Percentiles rank a stretch among this genome's conserved stretches.
phyloP scores from a whole-genome alignment of 1,140 invertebrate species.

The Philopotamus ludificatus region DNA sequence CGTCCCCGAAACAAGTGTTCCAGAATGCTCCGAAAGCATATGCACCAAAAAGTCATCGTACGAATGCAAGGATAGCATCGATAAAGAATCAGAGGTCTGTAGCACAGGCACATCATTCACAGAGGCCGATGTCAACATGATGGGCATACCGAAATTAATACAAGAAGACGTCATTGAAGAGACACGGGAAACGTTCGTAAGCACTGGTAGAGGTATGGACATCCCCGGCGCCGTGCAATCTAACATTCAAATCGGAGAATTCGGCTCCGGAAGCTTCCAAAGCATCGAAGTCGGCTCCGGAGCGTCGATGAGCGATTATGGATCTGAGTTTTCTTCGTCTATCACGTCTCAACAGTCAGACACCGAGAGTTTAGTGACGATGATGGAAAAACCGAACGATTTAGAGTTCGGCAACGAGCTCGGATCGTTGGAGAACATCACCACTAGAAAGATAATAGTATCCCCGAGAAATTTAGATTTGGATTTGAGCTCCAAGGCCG shows the following conservation, averaged over 20 bases:
- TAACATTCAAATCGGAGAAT: slow-evolving; percentile 40
- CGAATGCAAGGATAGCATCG: slow-evolving; percentile 39
- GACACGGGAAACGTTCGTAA: slow-evolving; percentile 55
- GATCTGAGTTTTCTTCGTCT: slow-evolving; percentile 56
- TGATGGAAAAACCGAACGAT: slow-evolving; percentile 47
- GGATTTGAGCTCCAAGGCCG: slow-evolving; percentile 39
- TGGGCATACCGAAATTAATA: no score
- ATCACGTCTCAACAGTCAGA: slow-evolving; percentile 55
- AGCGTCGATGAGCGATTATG: slow-evolving; percentile 45
- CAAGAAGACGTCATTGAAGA: no score
- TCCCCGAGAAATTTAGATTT: slow-evolving; percentile 31
- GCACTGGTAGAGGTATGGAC: slow-evolving; percentile 51
- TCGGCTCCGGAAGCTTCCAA: slow-evolving; percentile 41
- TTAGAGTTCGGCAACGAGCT: slow-evolving; percentile 28
- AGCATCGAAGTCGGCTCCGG: slow-evolving; percentile 43
- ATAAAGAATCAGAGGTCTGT: neutral
- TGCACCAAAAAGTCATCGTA: slow-evolving; percentile 44
- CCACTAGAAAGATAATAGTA: slow-evolving; percentile 33
- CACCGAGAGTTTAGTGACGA: slow-evolving; percentile 55
- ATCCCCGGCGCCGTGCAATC: slow-evolving; percentile 45
- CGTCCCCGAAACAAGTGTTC: slow-evolving; percentile 45
- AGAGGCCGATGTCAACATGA: slow-evolving; percentile 46
- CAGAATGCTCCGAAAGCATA: slow-evolving; percentile 32
- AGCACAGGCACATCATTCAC: slow-evolving; percentile 39
- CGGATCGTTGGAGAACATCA: slow-evolving; percentile 37